Conservation (phyloP, 2,113 vertebrate species). For the Ageneiosus marmoratus region DNA sequence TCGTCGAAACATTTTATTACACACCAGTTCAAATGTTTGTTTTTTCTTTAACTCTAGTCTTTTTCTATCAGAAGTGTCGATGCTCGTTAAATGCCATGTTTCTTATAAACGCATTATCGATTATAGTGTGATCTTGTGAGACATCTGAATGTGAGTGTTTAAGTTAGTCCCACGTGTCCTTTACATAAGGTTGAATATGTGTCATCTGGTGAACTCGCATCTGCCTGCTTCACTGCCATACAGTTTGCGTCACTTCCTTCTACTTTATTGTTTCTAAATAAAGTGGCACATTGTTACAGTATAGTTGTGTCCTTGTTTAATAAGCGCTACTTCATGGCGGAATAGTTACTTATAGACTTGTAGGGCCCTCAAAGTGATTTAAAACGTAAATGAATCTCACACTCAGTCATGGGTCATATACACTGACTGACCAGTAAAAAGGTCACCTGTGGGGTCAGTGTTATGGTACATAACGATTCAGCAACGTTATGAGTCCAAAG, state of each 20-base stretch:
- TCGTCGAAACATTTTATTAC: slow-evolving; percentile 63
- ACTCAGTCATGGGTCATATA: too few relatives aligned
- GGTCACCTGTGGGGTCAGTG: too few relatives aligned
- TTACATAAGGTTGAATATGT: slow-evolving; percentile 66
- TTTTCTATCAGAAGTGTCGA: slow-evolving; percentile 64
- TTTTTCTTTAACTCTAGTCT: slow-evolving; percentile 63
- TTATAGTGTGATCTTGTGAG: slow-evolving; percentile 54
- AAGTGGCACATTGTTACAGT: slow-evolving; percentile 68
- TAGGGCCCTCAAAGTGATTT: not conserved
- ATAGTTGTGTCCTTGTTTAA: slow-evolving; percentile 4
- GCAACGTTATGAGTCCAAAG: too few relatives aligned
- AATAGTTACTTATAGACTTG: too few relatives aligned
- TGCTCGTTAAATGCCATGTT: slow-evolving; percentile 67
- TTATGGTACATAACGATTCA: too few relatives aligned
- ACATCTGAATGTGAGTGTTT: slow-evolving; percentile 62
- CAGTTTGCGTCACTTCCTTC: slow-evolving; percentile 67
- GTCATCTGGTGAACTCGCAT: slow-evolving; percentile 72
- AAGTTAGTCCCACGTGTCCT: slow-evolving; percentile 66
- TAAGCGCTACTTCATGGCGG: not conserved
- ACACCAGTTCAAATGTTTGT: slow-evolving; percentile 61
- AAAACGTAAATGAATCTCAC: not conserved
- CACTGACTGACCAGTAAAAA: too few relatives aligned
- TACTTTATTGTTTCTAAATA: slow-evolving; percentile 70
- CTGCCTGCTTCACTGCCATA: slow-evolving; percentile 79
- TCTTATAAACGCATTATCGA: slow-evolving; percentile 62